phyloP scores from a whole-genome alignment of 2,888 invertebrate genomes.

The Sarcophaga subvicina region DNA sequence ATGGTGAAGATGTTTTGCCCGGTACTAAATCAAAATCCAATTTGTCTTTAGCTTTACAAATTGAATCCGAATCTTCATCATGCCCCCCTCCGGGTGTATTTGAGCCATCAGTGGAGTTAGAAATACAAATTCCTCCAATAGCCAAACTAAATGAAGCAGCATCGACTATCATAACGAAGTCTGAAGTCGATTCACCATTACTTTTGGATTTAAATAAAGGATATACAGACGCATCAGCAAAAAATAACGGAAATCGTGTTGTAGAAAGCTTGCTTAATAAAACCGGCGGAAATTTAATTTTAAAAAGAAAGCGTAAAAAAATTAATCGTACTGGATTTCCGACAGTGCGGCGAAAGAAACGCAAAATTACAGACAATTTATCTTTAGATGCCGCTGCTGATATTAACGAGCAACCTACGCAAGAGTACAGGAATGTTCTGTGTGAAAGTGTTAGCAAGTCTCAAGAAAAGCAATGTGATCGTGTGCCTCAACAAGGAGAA shows the following conservation, averaged over 20 bases:
- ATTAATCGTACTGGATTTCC: conserved; percentile 95
- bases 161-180: conserved; percentile 82
- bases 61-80: conserved; percentile 71
- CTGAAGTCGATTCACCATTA: conserved; percentile 82
- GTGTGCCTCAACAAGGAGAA: conserved; percentile 88
- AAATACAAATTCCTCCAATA: conserved; percentile 85
- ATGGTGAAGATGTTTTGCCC: conserved; percentile 47
- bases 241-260: conserved; percentile 73
- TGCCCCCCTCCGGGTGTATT: conserved; percentile 87
- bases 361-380: conserved; percentile 81
- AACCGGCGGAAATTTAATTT: conserved; percentile 79
- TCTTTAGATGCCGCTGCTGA: conserved; percentile 63
- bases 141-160: conserved; percentile 82
- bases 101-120: conserved; percentile 87
- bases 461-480: conserved; percentile 82
- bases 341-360: conserved; percentile 91
- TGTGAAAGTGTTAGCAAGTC: not conserved
- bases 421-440: conserved; percentile 27
- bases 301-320: conserved; percentile 87
- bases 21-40: conserved; percentile 57
- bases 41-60: conserved; percentile 70
- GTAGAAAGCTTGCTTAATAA: conserved; percentile 80
- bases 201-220: conserved; percentile 74
- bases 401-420: conserved; percentile 37
- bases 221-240: conserved; percentile 66